Percentiles rank a stretch among this genome's conserved stretches.
These are phyloP conservation scores for Phymastichus coffea DNA, from an alignment of 1,140 invertebrate genomes.

Conservation along the genomic window DNA sequence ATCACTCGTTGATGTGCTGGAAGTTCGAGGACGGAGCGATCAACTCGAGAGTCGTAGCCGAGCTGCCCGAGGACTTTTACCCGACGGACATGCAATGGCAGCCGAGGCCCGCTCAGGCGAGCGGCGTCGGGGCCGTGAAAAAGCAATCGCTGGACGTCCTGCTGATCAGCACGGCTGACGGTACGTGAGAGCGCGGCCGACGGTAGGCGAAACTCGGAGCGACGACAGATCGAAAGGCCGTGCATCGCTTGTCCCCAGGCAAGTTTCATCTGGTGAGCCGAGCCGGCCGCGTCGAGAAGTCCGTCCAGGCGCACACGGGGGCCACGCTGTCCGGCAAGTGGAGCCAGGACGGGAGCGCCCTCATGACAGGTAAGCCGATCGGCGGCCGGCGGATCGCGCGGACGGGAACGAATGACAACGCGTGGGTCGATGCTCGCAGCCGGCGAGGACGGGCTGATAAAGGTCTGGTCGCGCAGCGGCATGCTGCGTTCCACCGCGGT, in stretches of 20 bases:
- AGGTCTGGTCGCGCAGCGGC: slow-evolving; percentile 95
- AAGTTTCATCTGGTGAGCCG: slow-evolving; percentile 87
- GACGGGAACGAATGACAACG: no score
- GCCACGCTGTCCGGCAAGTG: slow-evolving; percentile 82
- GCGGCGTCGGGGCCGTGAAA: slow-evolving; percentile 48
- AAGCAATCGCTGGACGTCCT: slow-evolving; percentile 82
- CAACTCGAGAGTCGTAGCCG: slow-evolving; percentile 74
- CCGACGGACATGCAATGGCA: slow-evolving; percentile 85
- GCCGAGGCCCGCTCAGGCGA: slow-evolving; percentile 39
- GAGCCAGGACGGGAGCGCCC: slow-evolving; percentile 89
- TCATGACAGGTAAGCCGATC: slow-evolving; percentile 81
- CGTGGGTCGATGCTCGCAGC: no score
- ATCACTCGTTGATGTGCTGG: slow-evolving; percentile 88
- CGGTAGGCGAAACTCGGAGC: no score
- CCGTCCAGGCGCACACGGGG: slow-evolving; percentile 89
- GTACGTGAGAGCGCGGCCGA: no score
- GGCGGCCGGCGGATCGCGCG: no score
- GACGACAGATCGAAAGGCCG: no score
- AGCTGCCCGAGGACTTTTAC: slow-evolving; percentile 80
- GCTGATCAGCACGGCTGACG: slow-evolving; percentile 87
- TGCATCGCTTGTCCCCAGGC: slow-evolving; percentile 56
- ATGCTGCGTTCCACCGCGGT: slow-evolving; percentile 90
- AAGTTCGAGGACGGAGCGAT: slow-evolving; percentile 69
- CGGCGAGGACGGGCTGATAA: slow-evolving; percentile 94
- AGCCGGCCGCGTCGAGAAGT: slow-evolving; percentile 89